Evolutionary conservation across 64 coral and sea anemone genomes (phyloP).

Genomic region (Porites australiensis): DNA sequence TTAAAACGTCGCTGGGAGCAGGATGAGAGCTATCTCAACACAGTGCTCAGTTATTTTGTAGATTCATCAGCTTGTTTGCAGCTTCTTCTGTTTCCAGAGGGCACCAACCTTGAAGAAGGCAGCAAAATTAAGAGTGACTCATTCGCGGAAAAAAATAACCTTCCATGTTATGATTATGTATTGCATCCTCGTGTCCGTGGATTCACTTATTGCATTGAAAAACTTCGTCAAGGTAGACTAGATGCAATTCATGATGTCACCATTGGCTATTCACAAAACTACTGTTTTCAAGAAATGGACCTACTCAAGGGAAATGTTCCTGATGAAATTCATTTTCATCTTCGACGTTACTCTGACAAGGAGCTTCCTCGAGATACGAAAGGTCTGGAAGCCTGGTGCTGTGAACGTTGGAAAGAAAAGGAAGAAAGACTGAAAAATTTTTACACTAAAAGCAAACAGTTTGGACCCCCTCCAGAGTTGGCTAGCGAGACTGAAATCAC

Average conservation of each 20-base stretch:
- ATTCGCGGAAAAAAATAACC: constrained; percentile 94
- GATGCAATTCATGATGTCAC: constrained; percentile 93
- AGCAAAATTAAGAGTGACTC: constrained; percentile 84
- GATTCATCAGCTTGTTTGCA: constrained; percentile 81
- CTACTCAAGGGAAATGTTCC: constrained; percentile 85
- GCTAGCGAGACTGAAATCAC: constrained; percentile 10
- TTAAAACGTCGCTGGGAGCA: constrained; percentile 84
- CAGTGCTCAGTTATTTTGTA: constrained; percentile 85
- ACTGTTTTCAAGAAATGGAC: constrained; percentile 80
- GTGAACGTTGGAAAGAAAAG: constrained; percentile 84
- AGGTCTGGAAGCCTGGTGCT: constrained; percentile 93
- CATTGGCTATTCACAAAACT: constrained; percentile 84
- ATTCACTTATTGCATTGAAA: constrained; percentile 86
- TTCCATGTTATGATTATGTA: constrained; percentile 85
- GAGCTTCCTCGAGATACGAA: constrained; percentile 64
- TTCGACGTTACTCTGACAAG: constrained; percentile 74
- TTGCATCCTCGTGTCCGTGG: constrained; percentile 94
- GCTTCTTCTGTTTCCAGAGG: constrained; percentile 96
- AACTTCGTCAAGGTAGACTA: constrained; percentile 74
- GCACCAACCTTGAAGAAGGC: constrained; percentile 75
- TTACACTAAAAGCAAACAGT: constrained; percentile 70
- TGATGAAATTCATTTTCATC: constrained; percentile 92
- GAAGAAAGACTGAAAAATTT: constrained; percentile 82
- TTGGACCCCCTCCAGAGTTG: constrained; percentile 56
- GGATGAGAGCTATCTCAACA: constrained; percentile 84